A percentile compares a stretch with the other conserved stretches of the same genome.
These are phyloP conservation scores for Bursaphelenchus mucronatus DNA, from an alignment of 1,140 invertebrate species.

Conservation along the genomic window DNA sequence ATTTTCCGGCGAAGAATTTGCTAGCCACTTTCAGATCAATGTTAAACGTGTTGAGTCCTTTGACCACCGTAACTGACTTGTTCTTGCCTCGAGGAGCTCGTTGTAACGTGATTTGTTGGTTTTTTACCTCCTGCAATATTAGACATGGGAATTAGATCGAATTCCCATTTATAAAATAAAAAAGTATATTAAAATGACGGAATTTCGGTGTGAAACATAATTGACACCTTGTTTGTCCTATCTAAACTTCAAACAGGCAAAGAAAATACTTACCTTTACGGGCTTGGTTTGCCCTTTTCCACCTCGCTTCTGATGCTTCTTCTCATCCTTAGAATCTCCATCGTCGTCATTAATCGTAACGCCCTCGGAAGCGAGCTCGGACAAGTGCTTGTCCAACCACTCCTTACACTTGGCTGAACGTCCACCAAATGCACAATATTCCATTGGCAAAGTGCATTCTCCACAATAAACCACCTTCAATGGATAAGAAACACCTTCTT, in stretches of 20 bases:
- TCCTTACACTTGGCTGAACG: slow-evolving; percentile 93
- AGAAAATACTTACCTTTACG: slow-evolving; percentile 17
- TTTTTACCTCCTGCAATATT: neutral
- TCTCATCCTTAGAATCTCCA: slow-evolving; percentile 76
- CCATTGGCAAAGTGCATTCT: slow-evolving; percentile 62
- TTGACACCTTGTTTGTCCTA: too few species aligned
- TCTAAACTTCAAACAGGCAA: neutral
- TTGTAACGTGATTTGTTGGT: slow-evolving; percentile 52
- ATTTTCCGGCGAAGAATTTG: slow-evolving; percentile 94
- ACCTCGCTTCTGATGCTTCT: slow-evolving; percentile 77
- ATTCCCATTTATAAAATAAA: slow-evolving; percentile 62
- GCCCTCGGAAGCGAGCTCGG: slow-evolving; percentile 65
- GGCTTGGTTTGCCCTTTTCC: slow-evolving; percentile 75
- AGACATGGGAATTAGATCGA: slow-evolving; percentile 9
- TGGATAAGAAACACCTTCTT: slow-evolving; percentile 68
- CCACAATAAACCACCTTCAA: slow-evolving; percentile 84
- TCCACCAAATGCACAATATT: slow-evolving; percentile 97
- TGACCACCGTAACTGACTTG: slow-evolving; percentile 84
- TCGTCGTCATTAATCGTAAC: slow-evolving; percentile 65
- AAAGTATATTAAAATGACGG: too few species aligned
- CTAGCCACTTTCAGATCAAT: slow-evolving; percentile 96
- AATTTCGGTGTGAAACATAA: too few species aligned
- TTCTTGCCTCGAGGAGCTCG: slow-evolving; percentile 92
- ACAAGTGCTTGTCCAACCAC: slow-evolving; percentile 89
- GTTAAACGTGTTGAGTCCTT: slow-evolving; percentile 64